Evolutionary conservation across 2,888 invertebrate species (phyloP), one percentile per base, ranked within the genome.

Genomic region (Baronia brevicornis): DNA sequence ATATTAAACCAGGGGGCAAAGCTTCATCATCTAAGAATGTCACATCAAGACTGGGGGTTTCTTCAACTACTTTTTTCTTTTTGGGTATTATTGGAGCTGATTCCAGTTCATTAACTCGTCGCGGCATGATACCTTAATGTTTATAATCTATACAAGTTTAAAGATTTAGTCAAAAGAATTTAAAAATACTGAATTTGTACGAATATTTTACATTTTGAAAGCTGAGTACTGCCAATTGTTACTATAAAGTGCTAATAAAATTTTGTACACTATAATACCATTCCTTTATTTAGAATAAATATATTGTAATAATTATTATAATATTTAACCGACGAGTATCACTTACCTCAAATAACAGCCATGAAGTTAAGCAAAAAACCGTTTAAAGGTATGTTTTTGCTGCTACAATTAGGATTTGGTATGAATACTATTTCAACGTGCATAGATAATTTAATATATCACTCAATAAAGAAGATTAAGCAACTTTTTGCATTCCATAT

Each of bases 1-100:
- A 80, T 31, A 95, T 85, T 57, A 93, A 91, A 1, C 95, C 96
- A 8, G 86, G 80, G 3, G 87, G 71, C 10, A 88, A 60, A 15
- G 87, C 88, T 35, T 82, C 75, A 39, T 84, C 80, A 34, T 84
- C 78, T 46, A 42, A 65, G 44, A 77, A 74, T 57, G 78, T 80
- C 5, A 60, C 59, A 33, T 84, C 79, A 22, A 79, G 48, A 41
- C 70, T 75, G 1, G 60, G 49, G 9, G 51, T 38, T 8, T 56
- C 55, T 34, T 69, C 66, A 3, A 61, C 56, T 5, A 67, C 28
- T 3, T 56, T 50, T 60, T 82, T 85, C 42, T 67, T 79, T n/a
- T 69, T 60, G 33, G 71, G 71, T 36, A 70, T 48, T 6, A 63
- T 46, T 9, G 64, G 27, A 30, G 64, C 61, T 13, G 60, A 53